Evolutionary conservation across 2,888 invertebrate genomes (phyloP).

Genomic region (Sinohyriopsis cumingii): DNA sequence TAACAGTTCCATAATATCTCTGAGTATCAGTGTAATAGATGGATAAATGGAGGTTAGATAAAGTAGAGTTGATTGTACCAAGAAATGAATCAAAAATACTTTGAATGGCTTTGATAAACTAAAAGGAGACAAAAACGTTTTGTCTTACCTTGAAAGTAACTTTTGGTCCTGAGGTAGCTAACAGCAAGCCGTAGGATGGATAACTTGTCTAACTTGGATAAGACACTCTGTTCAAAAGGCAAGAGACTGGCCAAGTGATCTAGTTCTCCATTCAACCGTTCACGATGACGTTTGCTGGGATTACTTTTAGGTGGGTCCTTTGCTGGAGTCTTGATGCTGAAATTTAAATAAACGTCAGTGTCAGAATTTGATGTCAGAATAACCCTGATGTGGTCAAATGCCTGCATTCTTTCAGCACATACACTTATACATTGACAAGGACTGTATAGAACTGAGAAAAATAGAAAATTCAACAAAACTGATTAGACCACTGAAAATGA

Average conservation of each 20-base stretch:
- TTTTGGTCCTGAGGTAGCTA: conserved; percentile 97
- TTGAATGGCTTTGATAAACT: not conserved
- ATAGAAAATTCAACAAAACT: no score
- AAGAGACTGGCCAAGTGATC: conserved; percentile 88
- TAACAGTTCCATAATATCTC: no score
- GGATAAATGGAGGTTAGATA: no score
- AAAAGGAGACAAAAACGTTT: not conserved
- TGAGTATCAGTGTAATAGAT: no score
- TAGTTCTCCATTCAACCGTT: conserved; percentile 97
- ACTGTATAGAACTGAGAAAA: no score
- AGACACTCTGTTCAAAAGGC: conserved; percentile 97
- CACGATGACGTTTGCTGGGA: conserved; percentile 98
- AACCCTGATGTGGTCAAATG: no score
- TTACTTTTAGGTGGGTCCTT: conserved; percentile 77
- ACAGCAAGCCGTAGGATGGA: conserved; percentile 98
- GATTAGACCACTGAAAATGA: no score
- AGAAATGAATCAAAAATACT: no score
- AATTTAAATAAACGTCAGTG: conserved; percentile 58
- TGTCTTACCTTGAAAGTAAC: conserved; percentile 98
- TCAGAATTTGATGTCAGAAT: no score
- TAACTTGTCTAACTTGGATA: conserved; percentile 97
- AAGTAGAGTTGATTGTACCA: no score
- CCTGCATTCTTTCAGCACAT: no score
- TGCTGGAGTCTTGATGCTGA: conserved; percentile 90
- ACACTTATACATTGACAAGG: no score